Evolutionary conservation across 2,113 vertebrate species (phyloP), one percentile per base, ranked within the genome.

Genomic region (Melanocharis versteri): DNA sequence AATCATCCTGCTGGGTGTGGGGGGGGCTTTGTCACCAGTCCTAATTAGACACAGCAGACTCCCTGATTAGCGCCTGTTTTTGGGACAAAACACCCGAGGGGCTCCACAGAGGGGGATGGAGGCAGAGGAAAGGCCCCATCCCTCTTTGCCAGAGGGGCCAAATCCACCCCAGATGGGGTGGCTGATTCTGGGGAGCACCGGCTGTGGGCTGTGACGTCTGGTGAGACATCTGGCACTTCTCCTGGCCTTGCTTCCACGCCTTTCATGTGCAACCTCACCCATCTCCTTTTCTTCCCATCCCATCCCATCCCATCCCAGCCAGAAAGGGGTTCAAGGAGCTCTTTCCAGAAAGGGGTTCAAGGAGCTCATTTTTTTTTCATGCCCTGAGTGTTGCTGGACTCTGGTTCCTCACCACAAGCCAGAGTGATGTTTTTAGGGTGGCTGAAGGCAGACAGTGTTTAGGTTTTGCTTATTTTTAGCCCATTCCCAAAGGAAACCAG

Each of bases 21-120:
- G 37, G 50, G 62, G 37, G 19, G 18, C 78, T 61, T 69, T 50
- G 56, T 83, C 65, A 73, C 4, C 13, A 60, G 70, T 5, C 47
- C 61, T 93, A 79, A 88, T 93, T 39, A 93, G 82, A 37, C 82
- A 85, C 78, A 85, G 77, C 84, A 64, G 31, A 40, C 45, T 79
- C 76, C 18, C n/a, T 87, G 40, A 70, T 89, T 64, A 78, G 77
- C 0, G 2, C 61, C 57, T 2, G 1, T 62, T 82, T 60, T 90
- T 90, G 70, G 82, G 56, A 78, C 60, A 81, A 78, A 92, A 90
- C 85, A 58, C 35, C 56, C 0, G 3, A n/a, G 79, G 53, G n/a
- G 42, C 5, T 27, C n/a, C 28, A 27, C 22, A 10, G 40, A 37
- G 28, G 7, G 50, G 47, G 44, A 7, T 37, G 69, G 69, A 89